Evolutionary conservation across 2,888 invertebrate genomes (phyloP).

Genomic region (Cataglyphis altisquamis): DNA sequence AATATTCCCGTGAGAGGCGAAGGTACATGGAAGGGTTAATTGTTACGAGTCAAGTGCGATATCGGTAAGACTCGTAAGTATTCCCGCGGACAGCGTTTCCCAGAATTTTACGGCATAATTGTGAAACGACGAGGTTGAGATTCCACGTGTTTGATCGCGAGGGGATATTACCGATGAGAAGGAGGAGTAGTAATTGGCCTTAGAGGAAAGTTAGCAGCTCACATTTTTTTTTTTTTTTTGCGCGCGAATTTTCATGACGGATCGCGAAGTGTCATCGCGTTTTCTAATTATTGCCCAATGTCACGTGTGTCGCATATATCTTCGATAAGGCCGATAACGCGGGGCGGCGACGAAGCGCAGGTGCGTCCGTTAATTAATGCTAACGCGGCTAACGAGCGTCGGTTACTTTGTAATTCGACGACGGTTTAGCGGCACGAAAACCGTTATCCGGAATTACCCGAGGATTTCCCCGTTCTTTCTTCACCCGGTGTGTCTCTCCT

Average conservation of each 20-base stretch:
- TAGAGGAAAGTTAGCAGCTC: slow-evolving; percentile 14
- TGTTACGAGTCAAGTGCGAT: slow-evolving; percentile 17
- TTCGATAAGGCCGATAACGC: not conserved
- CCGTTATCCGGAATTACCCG: slow-evolving; percentile 72
- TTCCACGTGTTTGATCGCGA: slow-evolving; percentile 8
- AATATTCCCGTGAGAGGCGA: slow-evolving; percentile 25
- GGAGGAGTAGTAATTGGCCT: slow-evolving; percentile 2
- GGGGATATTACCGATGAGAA: slow-evolving; percentile 19
- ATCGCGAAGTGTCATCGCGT: slow-evolving; percentile 5
- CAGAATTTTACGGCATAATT: slow-evolving; percentile 8
- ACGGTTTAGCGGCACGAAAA: slow-evolving; percentile 67
- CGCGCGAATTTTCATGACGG: slow-evolving; percentile 13
- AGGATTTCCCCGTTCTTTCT: slow-evolving; percentile 61
- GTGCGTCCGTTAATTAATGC: slow-evolving; percentile 72
- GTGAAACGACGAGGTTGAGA: not conserved
- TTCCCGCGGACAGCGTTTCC: slow-evolving; percentile 29
- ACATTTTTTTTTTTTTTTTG: too few species aligned
- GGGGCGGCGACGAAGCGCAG: slow-evolving; percentile 33
- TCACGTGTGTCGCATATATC: slow-evolving; percentile 1
- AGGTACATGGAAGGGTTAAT: slow-evolving; percentile 22
- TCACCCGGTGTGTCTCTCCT: slow-evolving; percentile 36
- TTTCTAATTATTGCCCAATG: slow-evolving; percentile 4
- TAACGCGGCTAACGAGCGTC: slow-evolving; percentile 71
- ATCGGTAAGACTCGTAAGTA: not conserved
- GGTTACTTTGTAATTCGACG: slow-evolving; percentile 73